Evolutionary conservation across 2,797 vertebrate genomes (phyloP).

Genomic region (Emydoidea blandingii): DNA sequence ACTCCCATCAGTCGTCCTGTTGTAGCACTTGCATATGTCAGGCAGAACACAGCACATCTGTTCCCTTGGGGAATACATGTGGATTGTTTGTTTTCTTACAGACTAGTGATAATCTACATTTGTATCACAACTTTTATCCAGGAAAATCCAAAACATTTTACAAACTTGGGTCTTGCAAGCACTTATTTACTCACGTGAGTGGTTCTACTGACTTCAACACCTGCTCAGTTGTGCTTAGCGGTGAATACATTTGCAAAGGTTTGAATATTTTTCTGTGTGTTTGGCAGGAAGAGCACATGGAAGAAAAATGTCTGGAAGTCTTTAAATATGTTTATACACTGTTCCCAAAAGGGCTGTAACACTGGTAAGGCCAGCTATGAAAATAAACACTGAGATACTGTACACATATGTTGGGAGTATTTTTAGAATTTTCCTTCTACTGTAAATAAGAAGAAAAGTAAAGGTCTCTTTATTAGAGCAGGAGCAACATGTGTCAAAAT

Average conservation of each 20-base stretch:
- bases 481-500: background rate
- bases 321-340: conserved; percentile 17
- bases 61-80: background rate
- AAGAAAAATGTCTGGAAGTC: conserved; percentile 31
- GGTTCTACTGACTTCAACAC: background rate
- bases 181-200: background rate
- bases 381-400: conserved; percentile 26
- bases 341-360: background rate
- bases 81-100: background rate
- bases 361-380: conserved; percentile 36
- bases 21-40: background rate
- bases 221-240: background rate
- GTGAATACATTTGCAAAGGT: background rate
- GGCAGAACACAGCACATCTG: background rate
- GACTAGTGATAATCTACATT: background rate
- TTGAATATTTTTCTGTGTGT: background rate
- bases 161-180: background rate
- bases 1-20: background rate
- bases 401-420: background rate
- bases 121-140: background rate
- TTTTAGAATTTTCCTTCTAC: conserved; percentile 34
- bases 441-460: conserved; percentile 25
- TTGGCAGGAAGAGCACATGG: background rate
- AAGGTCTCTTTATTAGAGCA: background rate
- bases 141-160: background rate